Conservation (phyloP, 2,113 vertebrate species). For the Trogon surrucura region DNA sequence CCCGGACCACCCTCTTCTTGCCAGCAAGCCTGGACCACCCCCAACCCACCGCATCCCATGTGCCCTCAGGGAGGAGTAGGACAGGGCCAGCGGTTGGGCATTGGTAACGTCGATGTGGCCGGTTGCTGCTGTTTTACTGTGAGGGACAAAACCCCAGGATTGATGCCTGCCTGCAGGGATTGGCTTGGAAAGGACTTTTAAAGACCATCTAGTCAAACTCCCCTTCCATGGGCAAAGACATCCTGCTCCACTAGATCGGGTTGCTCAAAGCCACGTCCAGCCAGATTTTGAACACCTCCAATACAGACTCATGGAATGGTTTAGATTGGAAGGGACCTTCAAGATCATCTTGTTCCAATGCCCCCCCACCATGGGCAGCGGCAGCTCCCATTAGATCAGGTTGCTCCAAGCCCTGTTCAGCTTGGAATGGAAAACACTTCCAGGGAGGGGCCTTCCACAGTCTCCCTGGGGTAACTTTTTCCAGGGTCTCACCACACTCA, state of each 20-base stretch:
- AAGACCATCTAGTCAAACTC: neutral
- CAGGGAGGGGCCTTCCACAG: too few species aligned
- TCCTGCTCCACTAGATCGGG: neutral
- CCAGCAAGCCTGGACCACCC: neutral
- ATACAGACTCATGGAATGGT: too few species aligned
- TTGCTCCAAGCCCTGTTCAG: neutral
- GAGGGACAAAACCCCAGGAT: neutral
- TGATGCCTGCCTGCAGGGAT: neutral
- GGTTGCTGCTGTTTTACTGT: neutral
- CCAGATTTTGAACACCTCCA: neutral
- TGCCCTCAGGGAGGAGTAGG: neutral
- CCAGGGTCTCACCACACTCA: neutral
- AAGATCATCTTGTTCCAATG: too few species aligned
- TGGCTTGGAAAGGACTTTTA: neutral
- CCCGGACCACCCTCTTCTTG: neutral
- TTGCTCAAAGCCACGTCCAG: neutral
- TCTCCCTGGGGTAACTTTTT: neutral
- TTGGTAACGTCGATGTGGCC: too few species aligned
- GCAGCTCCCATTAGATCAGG: neutral
- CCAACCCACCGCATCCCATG: neutral
- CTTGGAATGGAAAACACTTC: neutral
- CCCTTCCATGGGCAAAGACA: too few species aligned
- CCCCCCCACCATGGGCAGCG: too few species aligned
- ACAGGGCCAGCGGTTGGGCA: fast-evolving
- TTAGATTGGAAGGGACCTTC: too few species aligned